A percentile compares a stretch with the other conserved stretches of the same genome.
These are phyloP conservation scores for Ophion ellenae DNA, from an alignment of 2,888 invertebrate species.

Conservation along the genomic window DNA sequence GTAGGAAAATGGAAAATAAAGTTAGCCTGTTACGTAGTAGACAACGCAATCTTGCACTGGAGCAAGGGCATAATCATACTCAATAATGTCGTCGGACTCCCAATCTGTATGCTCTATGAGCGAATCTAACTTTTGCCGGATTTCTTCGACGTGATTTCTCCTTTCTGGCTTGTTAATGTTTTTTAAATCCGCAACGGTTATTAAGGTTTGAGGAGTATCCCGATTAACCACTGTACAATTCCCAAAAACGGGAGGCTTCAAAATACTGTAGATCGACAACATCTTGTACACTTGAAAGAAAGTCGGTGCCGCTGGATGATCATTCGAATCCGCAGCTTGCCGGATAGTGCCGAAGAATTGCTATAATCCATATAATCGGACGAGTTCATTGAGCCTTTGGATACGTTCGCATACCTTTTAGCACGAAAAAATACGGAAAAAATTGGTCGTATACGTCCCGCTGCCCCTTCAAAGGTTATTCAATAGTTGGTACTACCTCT, in stretches of 20 bases:
- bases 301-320: neutral
- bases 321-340: neutral
- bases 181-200: neutral
- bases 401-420: no score
- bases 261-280: neutral
- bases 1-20: no score
- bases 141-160: neutral
- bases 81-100: no score
- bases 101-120: neutral
- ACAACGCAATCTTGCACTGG: no score
- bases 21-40: no score
- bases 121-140: neutral
- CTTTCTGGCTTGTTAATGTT: neutral
- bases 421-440: neutral
- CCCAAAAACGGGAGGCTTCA: neutral
- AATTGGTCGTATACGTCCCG: neutral
- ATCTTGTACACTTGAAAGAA: neutral
- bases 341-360: neutral
- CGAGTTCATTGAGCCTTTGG: neutral
- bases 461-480: neutral
- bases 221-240: neutral
- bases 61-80: no score
- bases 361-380: neutral
- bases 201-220: neutral
- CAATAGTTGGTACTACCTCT: neutral